Base-by-base conservation (phyloP, 2,113 vertebrate species). In the Oenanthe oenanthe region DNA sequence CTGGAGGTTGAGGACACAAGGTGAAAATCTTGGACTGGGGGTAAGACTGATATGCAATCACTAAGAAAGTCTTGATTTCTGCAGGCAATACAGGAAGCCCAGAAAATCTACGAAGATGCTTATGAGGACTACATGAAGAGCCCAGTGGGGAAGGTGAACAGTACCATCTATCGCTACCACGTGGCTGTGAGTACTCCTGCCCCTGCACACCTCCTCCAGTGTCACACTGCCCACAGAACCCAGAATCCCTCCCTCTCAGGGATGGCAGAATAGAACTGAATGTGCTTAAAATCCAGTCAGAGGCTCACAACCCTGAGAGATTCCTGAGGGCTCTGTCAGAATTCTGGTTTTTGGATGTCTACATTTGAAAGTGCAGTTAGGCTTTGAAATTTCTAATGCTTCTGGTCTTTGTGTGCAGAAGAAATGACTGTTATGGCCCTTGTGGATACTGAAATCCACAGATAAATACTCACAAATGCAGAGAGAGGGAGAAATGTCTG, bases 81-180 rank as follows among this genome's bases (percentile, higher is more conserved):
- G 36, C 95, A 99, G 99, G 99, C 99, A 45, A 98, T 99, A 65
- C 92, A 98, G 47, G 99, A 99, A 15, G 98, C 98, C 57, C 98
- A 99, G 97, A 98, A 93, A 68, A 98, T 99, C 94, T 99, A 99
- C 22, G 66, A 95, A 32, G 97, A 98, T 24, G 95, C 98, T 38
- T 98, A 98, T 56, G 97, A 98, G 4, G 97, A 98, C 65, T 98
- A 97, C 58, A 74, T 97, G 78, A 98, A 92, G 63, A 98, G 98
- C 38, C 87, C 67, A 10, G 96, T 42, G 24, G 98, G 89, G 75
- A 96, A 96, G 50, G 60, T 80, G 51, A 98, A 98, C 62, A 95
- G 86, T 47, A 98, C 98, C 13, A 98, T 98, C 58, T 90, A 95
- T 34, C 97, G 79, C 75, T 97, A 97, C 89, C 98, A 98, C 24